Conservation (phyloP, 1,140 invertebrate genomes). For the Monochamus saltuarius region DNA sequence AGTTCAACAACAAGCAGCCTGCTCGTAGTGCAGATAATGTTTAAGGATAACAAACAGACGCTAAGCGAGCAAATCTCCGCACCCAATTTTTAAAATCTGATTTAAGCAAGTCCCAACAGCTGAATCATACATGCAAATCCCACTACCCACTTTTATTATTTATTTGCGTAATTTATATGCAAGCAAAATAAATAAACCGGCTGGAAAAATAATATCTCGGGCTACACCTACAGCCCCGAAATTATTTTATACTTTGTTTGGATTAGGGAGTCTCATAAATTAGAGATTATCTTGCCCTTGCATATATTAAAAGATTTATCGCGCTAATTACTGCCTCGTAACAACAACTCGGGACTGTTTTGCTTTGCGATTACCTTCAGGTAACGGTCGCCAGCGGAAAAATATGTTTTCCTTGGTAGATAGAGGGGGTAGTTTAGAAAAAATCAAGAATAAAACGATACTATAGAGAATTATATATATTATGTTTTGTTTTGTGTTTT, state of each 20-base stretch:
- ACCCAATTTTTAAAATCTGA: slow-evolving; percentile 22
- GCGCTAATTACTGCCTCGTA: slow-evolving; percentile 1
- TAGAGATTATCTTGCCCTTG: not conserved
- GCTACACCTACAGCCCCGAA: not conserved
- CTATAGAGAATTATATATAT: too few species aligned
- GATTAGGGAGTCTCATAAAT: slow-evolving; percentile 1
- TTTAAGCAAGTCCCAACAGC: slow-evolving; percentile 12
- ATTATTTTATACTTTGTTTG: slow-evolving; percentile 3
- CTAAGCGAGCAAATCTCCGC: slow-evolving; percentile 10
- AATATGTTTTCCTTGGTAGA: not conserved
- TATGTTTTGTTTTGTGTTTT: too few species aligned
- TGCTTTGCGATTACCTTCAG: not conserved
- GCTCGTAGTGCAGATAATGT: not conserved
- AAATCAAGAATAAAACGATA: too few species aligned
- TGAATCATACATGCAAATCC: slow-evolving; percentile 25
- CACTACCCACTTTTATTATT: slow-evolving; percentile 23
- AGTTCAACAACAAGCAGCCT: too few species aligned
- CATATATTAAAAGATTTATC: not conserved
- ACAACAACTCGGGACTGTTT: not conserved
- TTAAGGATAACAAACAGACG: slow-evolving; percentile 11
- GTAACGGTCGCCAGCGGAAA: not conserved
- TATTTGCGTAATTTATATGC: slow-evolving; percentile 23
- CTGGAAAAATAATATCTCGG: slow-evolving; percentile 18
- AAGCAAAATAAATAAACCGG: slow-evolving; percentile 17
- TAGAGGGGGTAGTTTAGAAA: not conserved